Evolutionary conservation across 2,888 invertebrate genomes (phyloP).

Genomic region (Epistrophella euchroma): DNA sequence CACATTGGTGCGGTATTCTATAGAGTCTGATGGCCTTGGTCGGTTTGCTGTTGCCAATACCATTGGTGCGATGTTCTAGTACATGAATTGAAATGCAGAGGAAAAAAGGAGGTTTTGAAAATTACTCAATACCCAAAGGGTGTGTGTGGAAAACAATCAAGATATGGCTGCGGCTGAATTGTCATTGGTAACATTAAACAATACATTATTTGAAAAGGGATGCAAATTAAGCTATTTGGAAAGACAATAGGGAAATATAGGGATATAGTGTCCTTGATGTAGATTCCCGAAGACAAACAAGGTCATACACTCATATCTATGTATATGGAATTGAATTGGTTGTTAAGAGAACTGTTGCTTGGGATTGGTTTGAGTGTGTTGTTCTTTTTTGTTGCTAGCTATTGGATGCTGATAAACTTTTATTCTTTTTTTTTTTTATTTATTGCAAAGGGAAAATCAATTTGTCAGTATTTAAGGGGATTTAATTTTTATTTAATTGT

Average conservation of each 20-base stretch:
- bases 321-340: conserved; percentile 7
- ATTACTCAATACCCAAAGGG: conserved; percentile 52
- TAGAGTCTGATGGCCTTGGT: conserved; percentile 36
- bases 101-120: conserved; percentile 46
- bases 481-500: not conserved
- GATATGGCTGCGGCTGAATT: conserved; percentile 36
- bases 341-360: conserved; percentile 35
- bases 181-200: conserved; percentile 55
- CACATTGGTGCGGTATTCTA: conserved; percentile 30
- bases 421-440: not conserved
- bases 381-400: not conserved
- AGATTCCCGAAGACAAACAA: not conserved
- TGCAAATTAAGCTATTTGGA: conserved; percentile 61
- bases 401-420: not conserved
- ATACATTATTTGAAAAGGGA: conserved; percentile 46
- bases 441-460: not conserved
- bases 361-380: not conserved
- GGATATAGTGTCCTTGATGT: conserved; percentile 13
- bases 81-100: conserved; percentile 59
- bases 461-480: not conserved
- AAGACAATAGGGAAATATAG: conserved; percentile 38
- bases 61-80: not conserved
- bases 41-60: not conserved
- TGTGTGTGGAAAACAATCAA: conserved; percentile 15
- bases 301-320: not conserved